Conservation (phyloP, 2,113 vertebrate genomes). For the Benitochromis conjunctus region DNA sequence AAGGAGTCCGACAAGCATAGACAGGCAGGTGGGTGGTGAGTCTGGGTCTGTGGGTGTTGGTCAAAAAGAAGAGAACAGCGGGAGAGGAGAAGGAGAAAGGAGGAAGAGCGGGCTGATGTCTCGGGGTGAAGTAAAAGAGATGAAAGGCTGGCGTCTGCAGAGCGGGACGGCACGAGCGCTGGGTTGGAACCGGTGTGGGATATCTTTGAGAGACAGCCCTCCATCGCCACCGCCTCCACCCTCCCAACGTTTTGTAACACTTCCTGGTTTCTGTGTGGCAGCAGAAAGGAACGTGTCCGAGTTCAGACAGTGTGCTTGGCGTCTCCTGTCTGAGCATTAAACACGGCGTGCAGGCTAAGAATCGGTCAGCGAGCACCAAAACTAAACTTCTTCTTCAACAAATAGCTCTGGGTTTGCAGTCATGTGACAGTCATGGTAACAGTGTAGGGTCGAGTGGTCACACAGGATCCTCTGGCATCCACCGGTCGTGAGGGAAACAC, state of each 20-base stretch:
- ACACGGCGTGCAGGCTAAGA: not conserved
- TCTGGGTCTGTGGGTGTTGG: conserved; percentile 11
- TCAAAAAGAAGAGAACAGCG: not conserved
- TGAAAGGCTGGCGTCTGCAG: conserved; percentile 37
- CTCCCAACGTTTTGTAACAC: not conserved
- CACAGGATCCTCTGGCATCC: not conserved
- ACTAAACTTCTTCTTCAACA: not conserved
- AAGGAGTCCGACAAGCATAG: not conserved
- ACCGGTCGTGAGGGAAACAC: not conserved
- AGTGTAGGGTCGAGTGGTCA: not conserved
- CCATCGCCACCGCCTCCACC: not conserved
- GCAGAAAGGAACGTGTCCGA: not conserved
- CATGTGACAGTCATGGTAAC: not conserved
- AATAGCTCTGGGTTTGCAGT: not conserved
- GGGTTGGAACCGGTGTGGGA: conserved; percentile 47
- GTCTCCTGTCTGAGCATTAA: not conserved
- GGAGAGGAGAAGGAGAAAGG: conserved; percentile 6
- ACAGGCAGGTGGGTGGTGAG: not conserved
- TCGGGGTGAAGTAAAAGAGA: conserved; percentile 24
- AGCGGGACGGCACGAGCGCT: conserved; percentile 24
- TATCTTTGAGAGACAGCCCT: conserved; percentile 5
- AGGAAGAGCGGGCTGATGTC: not conserved
- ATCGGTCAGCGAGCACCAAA: not conserved
- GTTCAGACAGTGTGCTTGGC: not conserved
- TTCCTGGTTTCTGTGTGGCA: not conserved